Conservation (phyloP, 2,797 vertebrate species). For the Helarctos malayanus region DNA sequence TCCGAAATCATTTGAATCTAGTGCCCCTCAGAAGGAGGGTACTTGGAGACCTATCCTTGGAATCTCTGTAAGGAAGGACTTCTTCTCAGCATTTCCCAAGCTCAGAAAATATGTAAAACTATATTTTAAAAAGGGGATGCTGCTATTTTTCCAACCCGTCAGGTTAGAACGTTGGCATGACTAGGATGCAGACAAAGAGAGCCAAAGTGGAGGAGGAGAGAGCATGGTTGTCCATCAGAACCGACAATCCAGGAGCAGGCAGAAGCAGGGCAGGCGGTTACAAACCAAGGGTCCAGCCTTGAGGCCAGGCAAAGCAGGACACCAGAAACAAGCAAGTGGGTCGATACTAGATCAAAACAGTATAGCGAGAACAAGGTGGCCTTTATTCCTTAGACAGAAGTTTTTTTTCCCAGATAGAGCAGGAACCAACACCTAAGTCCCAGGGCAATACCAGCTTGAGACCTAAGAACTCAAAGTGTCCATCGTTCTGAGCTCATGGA, state of each 20-base stretch:
- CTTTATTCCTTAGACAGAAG: not conserved
- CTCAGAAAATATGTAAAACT: slow-evolving; percentile 43
- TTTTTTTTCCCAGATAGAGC: not conserved
- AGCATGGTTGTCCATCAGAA: not conserved
- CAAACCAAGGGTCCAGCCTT: not conserved
- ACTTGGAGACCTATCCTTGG: slow-evolving; percentile 16
- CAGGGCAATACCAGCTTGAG: not conserved
- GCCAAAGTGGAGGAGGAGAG: not conserved
- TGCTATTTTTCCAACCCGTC: not conserved
- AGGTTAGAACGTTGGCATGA: not conserved
- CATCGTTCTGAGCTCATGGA: not conserved
- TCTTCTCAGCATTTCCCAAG: not conserved
- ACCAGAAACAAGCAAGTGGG: not conserved
- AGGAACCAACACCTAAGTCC: not conserved
- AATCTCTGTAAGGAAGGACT: not conserved
- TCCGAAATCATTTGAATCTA: slow-evolving; percentile 19
- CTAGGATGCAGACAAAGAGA: not conserved
- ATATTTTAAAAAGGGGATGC: not conserved
- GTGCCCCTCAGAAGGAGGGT: not conserved
- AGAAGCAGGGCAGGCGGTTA: not conserved
- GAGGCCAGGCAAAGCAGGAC: not conserved
- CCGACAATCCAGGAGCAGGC: not conserved
- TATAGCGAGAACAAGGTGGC: accelerated
- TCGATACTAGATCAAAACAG: not conserved
- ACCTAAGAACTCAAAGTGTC: not conserved